Evolutionary conservation across 2,797 vertebrate species (phyloP).

Genomic region (Semotilus atromaculatus): DNA sequence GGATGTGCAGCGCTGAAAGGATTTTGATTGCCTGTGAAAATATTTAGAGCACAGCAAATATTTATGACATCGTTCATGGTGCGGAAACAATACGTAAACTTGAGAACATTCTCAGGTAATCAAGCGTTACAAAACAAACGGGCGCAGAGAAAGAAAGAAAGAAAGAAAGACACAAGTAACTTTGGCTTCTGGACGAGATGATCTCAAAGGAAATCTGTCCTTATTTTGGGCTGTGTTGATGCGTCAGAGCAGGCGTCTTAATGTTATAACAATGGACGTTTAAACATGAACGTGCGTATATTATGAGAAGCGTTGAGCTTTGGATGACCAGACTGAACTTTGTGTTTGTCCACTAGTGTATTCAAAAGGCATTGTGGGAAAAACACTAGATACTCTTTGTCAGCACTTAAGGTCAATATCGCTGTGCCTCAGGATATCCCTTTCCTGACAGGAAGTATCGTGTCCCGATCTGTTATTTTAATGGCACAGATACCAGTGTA

Average conservation of each 20-base stretch:
- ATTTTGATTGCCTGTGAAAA: slow-evolving; percentile 78
- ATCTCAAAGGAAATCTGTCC: slow-evolving; percentile 60
- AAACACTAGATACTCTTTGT: slow-evolving; percentile 85
- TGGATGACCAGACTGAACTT: slow-evolving; percentile 71
- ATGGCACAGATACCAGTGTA: slow-evolving; percentile 53
- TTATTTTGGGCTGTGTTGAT: slow-evolving; percentile 57
- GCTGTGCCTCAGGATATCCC: slow-evolving; percentile 84
- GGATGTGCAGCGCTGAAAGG: slow-evolving; percentile 76
- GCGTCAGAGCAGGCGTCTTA: slow-evolving; percentile 46
- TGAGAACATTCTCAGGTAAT: slow-evolving; percentile 77
- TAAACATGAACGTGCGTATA: slow-evolving; percentile 62
- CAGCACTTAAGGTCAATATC: slow-evolving; percentile 86
- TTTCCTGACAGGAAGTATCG: slow-evolving; percentile 83
- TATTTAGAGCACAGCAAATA: slow-evolving; percentile 81
- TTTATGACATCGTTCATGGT: slow-evolving; percentile 77
- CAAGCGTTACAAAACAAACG: slow-evolving; percentile 79
- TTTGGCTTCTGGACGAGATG: slow-evolving; percentile 59
- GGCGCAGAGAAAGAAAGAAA: slow-evolving; percentile 28
- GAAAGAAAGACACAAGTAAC: slow-evolving; percentile 57
- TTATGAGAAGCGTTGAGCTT: slow-evolving; percentile 68
- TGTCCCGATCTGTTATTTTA: slow-evolving; percentile 66
- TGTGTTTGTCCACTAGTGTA: slow-evolving; percentile 72
- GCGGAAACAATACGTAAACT: slow-evolving; percentile 78
- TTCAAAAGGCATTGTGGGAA: slow-evolving; percentile 80
- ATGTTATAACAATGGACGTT: slow-evolving; percentile 61